Evolutionary conservation across 2,888 invertebrate genomes (phyloP).

Genomic region (Teinopalpus imperialis): DNA sequence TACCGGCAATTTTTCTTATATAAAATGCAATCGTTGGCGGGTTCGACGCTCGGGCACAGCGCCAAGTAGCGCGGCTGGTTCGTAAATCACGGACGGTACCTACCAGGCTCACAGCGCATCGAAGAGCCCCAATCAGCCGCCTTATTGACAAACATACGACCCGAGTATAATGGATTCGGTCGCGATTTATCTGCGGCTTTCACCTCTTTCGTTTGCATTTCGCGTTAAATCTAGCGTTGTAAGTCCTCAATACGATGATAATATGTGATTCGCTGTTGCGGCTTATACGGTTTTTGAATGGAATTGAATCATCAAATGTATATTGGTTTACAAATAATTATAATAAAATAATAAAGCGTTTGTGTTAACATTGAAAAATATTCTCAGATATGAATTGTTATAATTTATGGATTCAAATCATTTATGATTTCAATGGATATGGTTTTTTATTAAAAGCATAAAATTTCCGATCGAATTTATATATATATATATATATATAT

Average conservation of each 20-base stretch:
- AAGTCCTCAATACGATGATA: conserved; percentile 33
- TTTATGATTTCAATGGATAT: no score
- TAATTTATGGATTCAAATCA: no score
- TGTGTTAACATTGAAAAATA: no score
- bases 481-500: no score
- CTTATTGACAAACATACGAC: conserved; percentile 78
- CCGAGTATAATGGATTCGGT: conserved; percentile 66
- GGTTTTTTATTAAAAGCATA: no score
- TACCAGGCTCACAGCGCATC: conserved; percentile 61
- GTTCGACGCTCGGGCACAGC: conserved; percentile 64
- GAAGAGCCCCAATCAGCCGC: conserved; percentile 72
- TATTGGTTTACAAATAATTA: no score
- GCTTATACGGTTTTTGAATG: not conserved
- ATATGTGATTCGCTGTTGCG: conserved; percentile 14
- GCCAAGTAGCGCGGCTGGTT: conserved; percentile 67
- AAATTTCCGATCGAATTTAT: no score
- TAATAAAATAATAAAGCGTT: no score
- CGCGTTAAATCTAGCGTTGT: conserved; percentile 42
- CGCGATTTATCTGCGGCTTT: conserved; percentile 54
- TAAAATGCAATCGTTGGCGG: conserved; percentile 54
- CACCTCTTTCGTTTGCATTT: conserved; percentile 45
- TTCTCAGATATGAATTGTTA: no score
- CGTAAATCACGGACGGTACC: conserved; percentile 60
- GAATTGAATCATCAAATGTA: not conserved
- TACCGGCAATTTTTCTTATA: conserved; percentile 59